Base-by-base conservation (phyloP, 1,140 invertebrate genomes). In the Luehdorfia chinensis region DNA sequence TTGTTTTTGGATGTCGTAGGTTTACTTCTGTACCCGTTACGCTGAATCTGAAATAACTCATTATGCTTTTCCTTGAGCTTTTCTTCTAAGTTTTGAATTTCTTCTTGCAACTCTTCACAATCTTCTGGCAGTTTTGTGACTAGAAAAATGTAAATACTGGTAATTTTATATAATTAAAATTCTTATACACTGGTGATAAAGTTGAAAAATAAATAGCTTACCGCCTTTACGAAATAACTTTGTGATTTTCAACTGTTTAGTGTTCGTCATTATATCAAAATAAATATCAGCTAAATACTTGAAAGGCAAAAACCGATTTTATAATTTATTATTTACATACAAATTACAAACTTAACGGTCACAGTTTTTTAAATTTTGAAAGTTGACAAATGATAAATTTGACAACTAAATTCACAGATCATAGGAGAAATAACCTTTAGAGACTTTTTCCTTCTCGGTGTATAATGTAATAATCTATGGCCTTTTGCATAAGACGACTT, bases 21-120 rank as follows among this genome's bases (percentile, higher is more conserved):
- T 62, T 75, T 75, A 1, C 47, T 53, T 34, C 60, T 72, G 18
- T 63, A 71, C 28, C 47, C 63, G 14, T 69, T 59, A 31, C 75
- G 56, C 56, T 79, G 77, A 1, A 84, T 53, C 54, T 80, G 70
- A 46, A 84, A 79, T n/a, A 75, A 39, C 41, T 79, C 66, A 56
- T 73, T 59, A 43, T 81, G 70, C 48, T 67, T 74, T n/a, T 73
- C 55, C 21, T 46, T 65, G 1, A 84, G 50, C 8, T 63, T 61
- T 25, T 66, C 50, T 50, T 78, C 67, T 39, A 81, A 34, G 0
- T 60, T 49, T 25, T 63, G 37, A 11, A 84, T 53, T 37, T 77
- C 74, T 28, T 77, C 61, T 31, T 63, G 48, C 9, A 79, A 28
- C 4, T 79, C 69, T 15, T 67, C 52, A 45, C 59, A 62, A 15